These are phyloP conservation scores for Tragelaphus strepsiceros DNA, from an alignment of 2,113 vertebrate species.

Conservation along the genomic window DNA sequence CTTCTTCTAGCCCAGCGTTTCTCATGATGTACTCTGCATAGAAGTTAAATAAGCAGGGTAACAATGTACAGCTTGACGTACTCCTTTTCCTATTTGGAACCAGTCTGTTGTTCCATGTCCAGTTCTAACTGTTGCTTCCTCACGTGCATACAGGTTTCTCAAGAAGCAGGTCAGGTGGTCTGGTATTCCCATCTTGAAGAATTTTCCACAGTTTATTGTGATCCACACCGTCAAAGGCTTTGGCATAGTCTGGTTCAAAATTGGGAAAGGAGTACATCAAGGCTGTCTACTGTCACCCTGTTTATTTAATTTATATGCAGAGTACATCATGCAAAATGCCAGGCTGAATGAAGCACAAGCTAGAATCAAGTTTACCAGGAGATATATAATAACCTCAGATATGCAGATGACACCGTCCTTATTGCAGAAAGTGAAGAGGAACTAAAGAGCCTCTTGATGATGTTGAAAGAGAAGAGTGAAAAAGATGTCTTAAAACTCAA, in stretches of 20 bases:
- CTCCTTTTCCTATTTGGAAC: no score
- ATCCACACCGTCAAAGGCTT: no score
- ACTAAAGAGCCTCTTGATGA: not conserved
- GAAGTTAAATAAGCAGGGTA: no score
- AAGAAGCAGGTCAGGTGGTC: no score
- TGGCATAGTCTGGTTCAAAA: not conserved
- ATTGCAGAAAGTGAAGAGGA: not conserved
- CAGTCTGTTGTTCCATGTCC: no score
- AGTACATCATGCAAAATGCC: not conserved
- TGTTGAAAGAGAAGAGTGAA: not conserved
- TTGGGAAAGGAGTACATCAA: not conserved
- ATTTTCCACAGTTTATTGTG: no score
- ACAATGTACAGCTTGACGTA: no score
- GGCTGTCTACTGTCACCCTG: not conserved
- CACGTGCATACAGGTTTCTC: no score
- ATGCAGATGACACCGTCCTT: not conserved
- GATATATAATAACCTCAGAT: not conserved
- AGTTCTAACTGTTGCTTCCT: no score
- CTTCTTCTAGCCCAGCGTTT: no score
- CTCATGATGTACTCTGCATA: no score
- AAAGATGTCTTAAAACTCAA: not conserved
- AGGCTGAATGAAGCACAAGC: not conserved
- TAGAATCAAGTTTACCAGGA: not conserved
- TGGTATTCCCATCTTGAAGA: no score
- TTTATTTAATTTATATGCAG: not conserved